Base-by-base conservation (phyloP, 2,113 vertebrate genomes). In the Penelope pileata region DNA sequence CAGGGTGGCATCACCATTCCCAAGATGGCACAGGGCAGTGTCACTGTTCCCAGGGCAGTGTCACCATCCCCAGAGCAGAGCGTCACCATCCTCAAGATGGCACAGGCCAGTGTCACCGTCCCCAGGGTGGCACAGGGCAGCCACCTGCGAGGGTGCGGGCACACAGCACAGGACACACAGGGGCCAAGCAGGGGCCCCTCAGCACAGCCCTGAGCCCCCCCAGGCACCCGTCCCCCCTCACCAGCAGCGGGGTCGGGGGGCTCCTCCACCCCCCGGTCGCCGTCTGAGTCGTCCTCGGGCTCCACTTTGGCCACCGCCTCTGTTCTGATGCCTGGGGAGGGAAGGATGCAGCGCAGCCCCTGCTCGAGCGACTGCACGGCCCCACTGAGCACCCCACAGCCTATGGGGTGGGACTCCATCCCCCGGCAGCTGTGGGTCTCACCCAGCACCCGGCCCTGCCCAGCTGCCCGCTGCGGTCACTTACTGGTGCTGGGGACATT, bases 261-360 rank as follows among this genome's bases (percentile, higher is more conserved):
- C 7, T 21, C 5, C 1, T 53, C 48, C 40, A 14, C 43, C 43
- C 32, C 21, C 2, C 1, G 6, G 2, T 27, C 12, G 0, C 40
- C 32, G 4, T 27, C 51, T 1, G 10, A 48, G 6, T 16, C 22
- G 1, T 83, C 83, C 51, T 77, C 36, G 0, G 58, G 51, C 36
- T 91, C 86, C 1, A 16, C 21, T 40, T 94, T 95, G 7, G 73
- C 12, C 2, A 6, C 30, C 0, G 22, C 6, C 63, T 90, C 86
- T 0, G 10, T 21, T 16, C 83, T 70, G 68, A 67, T 3, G 22
- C 69, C 94, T 95, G 68, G 0, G 30, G 38, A 45, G 47, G 60
- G 29, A 8, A 26, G 16, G 40, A 54, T 10, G 53, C 29, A 16
- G 53, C 18, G 29, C 27, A 54, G 53, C 53, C 30, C 53, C 16